These are phyloP conservation scores for Leptinotarsa rubiginosa DNA, from an alignment of 2,888 invertebrate species.

Conservation along the genomic window DNA sequence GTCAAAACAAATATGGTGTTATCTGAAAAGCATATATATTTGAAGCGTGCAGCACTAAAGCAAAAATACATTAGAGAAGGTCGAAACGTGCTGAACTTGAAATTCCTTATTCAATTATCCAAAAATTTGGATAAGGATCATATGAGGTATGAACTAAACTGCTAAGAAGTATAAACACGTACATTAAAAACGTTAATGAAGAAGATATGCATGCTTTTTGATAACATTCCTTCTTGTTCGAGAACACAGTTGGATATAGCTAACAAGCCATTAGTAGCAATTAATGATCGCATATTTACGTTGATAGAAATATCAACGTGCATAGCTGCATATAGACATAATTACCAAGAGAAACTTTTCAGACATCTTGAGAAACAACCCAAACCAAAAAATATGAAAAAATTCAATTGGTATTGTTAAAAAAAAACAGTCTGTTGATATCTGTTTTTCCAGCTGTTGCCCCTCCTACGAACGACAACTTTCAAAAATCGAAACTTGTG, in stretches of 20 bases:
- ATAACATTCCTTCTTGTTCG: not conserved
- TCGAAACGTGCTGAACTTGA: conserved; percentile 1
- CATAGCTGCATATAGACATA: too few species aligned
- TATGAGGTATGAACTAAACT: not conserved
- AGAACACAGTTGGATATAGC: not conserved
- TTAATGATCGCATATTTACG: too few species aligned
- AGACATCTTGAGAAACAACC: too few species aligned
- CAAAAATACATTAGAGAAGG: not conserved
- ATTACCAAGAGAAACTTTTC: too few species aligned
- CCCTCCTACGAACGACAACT: too few species aligned
- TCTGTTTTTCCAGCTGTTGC: too few species aligned
- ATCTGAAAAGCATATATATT: not conserved
- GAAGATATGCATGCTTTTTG: not conserved
- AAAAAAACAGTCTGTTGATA: too few species aligned
- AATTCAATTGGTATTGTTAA: too few species aligned
- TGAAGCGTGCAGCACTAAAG: not conserved
- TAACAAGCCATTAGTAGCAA: too few species aligned
- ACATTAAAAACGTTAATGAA: not conserved
- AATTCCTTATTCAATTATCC: not conserved
- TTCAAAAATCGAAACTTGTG: too few species aligned
- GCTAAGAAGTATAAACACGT: not conserved
- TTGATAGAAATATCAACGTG: too few species aligned
- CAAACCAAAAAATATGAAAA: too few species aligned
- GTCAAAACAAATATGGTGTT: not conserved
- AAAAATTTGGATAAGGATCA: not conserved